A percentile compares a stretch with the other conserved stretches of the same genome.
These are phyloP conservation scores for Malacosoma neustria DNA, from an alignment of 2,888 invertebrate species.

Conservation along the genomic window DNA sequence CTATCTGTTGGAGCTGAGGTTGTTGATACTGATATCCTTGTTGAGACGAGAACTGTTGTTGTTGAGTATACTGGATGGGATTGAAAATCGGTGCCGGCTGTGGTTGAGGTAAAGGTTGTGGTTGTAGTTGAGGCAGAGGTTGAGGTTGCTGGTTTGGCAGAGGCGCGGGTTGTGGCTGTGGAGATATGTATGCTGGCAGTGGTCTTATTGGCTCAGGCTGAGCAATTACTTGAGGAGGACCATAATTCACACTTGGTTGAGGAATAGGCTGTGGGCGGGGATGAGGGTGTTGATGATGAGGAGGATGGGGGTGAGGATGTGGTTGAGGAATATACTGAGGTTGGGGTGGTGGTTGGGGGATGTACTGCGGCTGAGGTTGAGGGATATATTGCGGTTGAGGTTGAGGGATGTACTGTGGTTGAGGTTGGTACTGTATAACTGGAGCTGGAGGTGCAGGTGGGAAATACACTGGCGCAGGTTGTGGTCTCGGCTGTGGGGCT, in stretches of 20 bases:
- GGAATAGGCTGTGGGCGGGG: conserved; percentile 1
- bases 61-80: conserved; percentile 14
- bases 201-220: conserved; percentile 3
- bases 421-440: conserved; percentile 11
- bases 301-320: conserved; percentile 7
- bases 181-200: conserved; percentile 8
- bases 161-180: conserved; percentile 10
- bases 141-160: conserved; percentile 14
- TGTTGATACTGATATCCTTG: conserved; percentile 21
- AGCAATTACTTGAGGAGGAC: background rate
- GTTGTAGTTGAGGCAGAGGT: conserved; percentile 14
- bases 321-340: conserved; percentile 9
- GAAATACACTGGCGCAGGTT: conserved; percentile 3
- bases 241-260: conserved; percentile 5
- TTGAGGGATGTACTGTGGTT: conserved; percentile 10
- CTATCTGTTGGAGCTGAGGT: conserved; percentile 13
- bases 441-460: conserved; percentile 12
- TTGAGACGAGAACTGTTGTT: conserved; percentile 17
- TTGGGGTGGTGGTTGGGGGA: conserved; percentile 7
- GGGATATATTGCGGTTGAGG: conserved; percentile 7
- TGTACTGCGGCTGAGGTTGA: conserved; percentile 12
- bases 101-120: conserved; percentile 15
- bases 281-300: conserved; percentile 1
- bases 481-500: conserved; percentile 9
- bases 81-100: conserved; percentile 14